phyloP scores from a whole-genome alignment of 2,797 vertebrate species.

The Enteromius fasciolatus region DNA sequence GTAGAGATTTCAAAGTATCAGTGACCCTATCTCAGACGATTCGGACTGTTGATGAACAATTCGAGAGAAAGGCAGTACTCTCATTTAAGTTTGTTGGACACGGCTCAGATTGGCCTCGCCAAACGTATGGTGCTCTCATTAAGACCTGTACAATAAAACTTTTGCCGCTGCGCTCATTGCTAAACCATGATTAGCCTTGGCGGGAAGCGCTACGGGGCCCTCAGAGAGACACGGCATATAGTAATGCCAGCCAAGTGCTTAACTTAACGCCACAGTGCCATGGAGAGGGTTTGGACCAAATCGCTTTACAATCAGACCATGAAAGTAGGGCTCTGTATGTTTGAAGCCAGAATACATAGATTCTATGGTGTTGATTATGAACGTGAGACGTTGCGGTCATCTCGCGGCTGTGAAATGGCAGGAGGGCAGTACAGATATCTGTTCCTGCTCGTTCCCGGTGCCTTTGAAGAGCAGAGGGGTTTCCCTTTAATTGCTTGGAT shows the following conservation, averaged over 20 bases:
- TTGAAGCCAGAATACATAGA: constrained; percentile 49
- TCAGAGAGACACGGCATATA: constrained; percentile 21
- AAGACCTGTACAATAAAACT: constrained; percentile 32
- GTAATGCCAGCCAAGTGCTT: constrained; percentile 24
- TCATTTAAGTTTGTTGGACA: constrained; percentile 31
- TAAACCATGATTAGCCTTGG: constrained; percentile 50
- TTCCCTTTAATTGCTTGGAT: constrained; percentile 58
- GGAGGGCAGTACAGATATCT: constrained; percentile 39
- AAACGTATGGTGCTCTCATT: constrained; percentile 46
- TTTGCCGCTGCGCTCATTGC: constrained; percentile 30
- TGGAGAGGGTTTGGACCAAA: constrained; percentile 16
- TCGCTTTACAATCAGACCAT: constrained; percentile 25
- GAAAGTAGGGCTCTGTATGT: constrained; percentile 8
- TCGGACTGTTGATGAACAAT: neutral
- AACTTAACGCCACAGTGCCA: neutral
- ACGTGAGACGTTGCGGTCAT: constrained; percentile 31
- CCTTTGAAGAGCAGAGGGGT: constrained; percentile 54
- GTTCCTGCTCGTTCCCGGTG: constrained; percentile 18
- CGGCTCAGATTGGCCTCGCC: constrained; percentile 11
- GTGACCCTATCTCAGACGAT: constrained; percentile 14
- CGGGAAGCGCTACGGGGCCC: constrained; percentile 3
- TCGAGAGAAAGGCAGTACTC: constrained; percentile 26
- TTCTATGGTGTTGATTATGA: constrained; percentile 10
- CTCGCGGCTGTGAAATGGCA: constrained; percentile 30
- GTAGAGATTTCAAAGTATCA: constrained; percentile 39